These are phyloP conservation scores for Trypoxylus dichotomus DNA, from an alignment of 1,140 invertebrate species.

Conservation along the genomic window DNA sequence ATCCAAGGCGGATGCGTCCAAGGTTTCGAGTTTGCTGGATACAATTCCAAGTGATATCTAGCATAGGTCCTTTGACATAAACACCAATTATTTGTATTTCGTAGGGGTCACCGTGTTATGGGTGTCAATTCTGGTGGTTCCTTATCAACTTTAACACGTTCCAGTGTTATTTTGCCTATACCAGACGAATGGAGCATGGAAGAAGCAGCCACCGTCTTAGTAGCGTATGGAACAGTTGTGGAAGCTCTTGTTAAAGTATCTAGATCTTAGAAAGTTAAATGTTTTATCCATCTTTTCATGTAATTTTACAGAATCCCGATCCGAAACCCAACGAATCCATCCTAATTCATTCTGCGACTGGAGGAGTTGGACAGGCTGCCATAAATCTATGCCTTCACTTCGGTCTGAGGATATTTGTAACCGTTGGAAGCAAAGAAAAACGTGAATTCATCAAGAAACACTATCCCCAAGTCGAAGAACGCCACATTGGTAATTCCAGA, in stretches of 20 bases:
- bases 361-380: conserved; percentile 80
- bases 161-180: conserved; percentile 78
- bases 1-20: no score
- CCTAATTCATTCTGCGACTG: conserved; percentile 75
- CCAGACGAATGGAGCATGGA: conserved; percentile 81
- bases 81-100: conserved; percentile 29
- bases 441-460: conserved; percentile 63
- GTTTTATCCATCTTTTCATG: no score
- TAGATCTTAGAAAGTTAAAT: no score
- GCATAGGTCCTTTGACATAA: no score
- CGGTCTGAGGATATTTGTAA: conserved; percentile 71
- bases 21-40: no score
- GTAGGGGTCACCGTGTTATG: conserved; percentile 69
- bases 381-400: conserved; percentile 68
- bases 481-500: conserved; percentile 63
- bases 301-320: no score
- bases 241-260: no score
- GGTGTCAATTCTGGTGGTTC: conserved; percentile 64
- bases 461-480: conserved; percentile 40
- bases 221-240: conserved; percentile 83
- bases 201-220: conserved; percentile 87
- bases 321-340: background rate
- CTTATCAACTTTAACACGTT: conserved; percentile 62
- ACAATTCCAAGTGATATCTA: no score
- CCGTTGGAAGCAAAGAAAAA: conserved; percentile 72